Conservation (phyloP, 2,797 vertebrate species). For the Stomatorhinus walkeri region DNA sequence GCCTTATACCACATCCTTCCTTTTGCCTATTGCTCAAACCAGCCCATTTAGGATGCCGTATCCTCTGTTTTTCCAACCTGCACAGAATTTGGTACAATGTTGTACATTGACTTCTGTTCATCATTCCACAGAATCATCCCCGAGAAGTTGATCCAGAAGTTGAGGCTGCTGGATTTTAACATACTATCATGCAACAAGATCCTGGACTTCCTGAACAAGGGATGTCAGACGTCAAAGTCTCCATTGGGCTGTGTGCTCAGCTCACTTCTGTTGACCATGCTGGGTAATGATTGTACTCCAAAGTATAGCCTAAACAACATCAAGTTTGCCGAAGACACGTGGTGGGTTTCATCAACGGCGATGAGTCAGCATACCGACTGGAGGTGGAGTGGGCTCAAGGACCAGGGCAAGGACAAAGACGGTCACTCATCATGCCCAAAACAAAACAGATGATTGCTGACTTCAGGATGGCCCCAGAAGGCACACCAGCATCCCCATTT, state of each 20-base stretch:
- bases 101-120: not conserved
- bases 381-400: not conserved
- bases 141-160: not conserved
- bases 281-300: not conserved
- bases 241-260: not conserved
- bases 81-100: not conserved
- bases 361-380: not conserved
- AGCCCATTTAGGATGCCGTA: not conserved
- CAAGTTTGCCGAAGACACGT: not conserved
- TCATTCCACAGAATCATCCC: not conserved
- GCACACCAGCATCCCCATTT: not conserved
- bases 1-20: not conserved
- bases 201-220: not conserved
- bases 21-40: not conserved
- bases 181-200: not conserved
- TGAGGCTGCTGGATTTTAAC: not conserved
- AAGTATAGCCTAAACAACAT: not conserved
- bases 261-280: not conserved
- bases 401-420: not conserved
- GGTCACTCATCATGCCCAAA: not conserved
- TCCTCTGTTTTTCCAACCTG: not conserved
- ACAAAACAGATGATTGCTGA: not conserved
- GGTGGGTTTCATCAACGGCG: not conserved
- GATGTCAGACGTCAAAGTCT: not conserved
- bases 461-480: not conserved